phyloP scores from a whole-genome alignment of 2,797 vertebrate genomes.

The Acrocephalus scirpaceus region DNA sequence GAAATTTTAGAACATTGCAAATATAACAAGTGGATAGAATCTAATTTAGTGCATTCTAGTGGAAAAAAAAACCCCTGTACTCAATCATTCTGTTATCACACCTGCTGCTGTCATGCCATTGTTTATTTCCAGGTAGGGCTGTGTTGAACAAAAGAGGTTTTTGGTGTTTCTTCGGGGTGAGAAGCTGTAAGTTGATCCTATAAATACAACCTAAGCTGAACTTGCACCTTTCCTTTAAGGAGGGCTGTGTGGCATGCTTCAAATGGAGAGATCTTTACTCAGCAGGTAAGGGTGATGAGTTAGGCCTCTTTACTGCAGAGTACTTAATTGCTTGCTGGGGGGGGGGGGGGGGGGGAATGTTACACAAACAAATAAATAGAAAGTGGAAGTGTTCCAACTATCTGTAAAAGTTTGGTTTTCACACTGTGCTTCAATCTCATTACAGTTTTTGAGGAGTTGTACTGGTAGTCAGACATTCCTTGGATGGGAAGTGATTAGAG shows the following conservation, averaged over 20 bases:
- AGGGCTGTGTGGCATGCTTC: not conserved
- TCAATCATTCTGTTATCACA: not conserved
- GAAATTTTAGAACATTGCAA: not conserved
- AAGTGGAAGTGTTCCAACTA: not conserved
- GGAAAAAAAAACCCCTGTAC: not conserved
- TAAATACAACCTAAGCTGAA: not conserved
- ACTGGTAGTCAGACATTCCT: slow-evolving; percentile 8
- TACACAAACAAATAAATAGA: not conserved
- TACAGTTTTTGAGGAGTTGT: slow-evolving; percentile 19
- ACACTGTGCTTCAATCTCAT: not conserved
- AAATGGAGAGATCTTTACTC: not conserved
- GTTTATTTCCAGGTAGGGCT: not conserved
- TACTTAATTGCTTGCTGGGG: not conserved
- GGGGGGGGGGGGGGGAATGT: too few relatives aligned
- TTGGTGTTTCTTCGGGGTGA: not conserved
- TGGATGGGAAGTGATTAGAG: not conserved
- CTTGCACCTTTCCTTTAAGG: not conserved
- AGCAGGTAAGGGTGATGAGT: not conserved
- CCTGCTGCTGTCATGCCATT: not conserved
- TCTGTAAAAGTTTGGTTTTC: not conserved
- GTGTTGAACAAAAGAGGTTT: not conserved
- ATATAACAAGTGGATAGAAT: not conserved
- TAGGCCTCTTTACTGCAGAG: not conserved
- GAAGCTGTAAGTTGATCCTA: not conserved
- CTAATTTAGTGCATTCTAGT: not conserved